A percentile compares a stretch with the other conserved stretches of the same genome.
These are phyloP conservation scores for Callospermophilus lateralis DNA, from an alignment of 2,113 vertebrate genomes.

Conservation along the genomic window DNA sequence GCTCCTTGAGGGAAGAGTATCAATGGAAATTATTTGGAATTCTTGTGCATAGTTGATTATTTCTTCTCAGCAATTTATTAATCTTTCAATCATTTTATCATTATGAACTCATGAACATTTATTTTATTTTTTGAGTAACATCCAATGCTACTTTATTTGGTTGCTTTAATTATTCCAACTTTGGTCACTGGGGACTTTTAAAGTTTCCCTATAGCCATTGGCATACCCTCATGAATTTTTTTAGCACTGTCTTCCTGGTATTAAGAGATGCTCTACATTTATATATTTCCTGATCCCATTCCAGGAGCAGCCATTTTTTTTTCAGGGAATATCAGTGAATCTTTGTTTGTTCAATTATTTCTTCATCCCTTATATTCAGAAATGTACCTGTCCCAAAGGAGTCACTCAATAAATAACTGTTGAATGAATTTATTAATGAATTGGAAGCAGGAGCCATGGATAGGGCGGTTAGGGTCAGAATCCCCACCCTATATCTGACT, in stretches of 20 bases:
- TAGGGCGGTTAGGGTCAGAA: not conserved
- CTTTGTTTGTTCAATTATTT: conserved; percentile 22
- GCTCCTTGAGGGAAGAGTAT: not conserved
- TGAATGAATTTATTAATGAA: not conserved
- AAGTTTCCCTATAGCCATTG: not conserved
- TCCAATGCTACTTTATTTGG: not conserved
- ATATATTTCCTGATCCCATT: not conserved
- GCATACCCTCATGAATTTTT: not conserved
- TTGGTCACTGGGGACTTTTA: not conserved
- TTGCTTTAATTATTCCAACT: not conserved
- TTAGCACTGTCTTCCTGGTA: not conserved
- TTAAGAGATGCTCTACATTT: not conserved
- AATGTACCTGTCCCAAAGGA: not conserved
- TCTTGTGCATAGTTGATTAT: not conserved
- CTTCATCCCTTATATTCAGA: not conserved
- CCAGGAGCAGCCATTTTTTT: not conserved
- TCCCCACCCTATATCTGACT: not conserved
- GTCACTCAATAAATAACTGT: not conserved
- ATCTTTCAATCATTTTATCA: not conserved
- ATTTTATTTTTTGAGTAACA: not conserved
- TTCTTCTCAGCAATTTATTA: not conserved
- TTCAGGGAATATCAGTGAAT: not conserved
- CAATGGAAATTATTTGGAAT: not conserved
- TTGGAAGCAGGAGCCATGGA: not conserved
- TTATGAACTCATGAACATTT: not conserved